These are phyloP conservation scores for Fragum fragum DNA, from an alignment of 2,888 invertebrate species.

Conservation along the genomic window DNA sequence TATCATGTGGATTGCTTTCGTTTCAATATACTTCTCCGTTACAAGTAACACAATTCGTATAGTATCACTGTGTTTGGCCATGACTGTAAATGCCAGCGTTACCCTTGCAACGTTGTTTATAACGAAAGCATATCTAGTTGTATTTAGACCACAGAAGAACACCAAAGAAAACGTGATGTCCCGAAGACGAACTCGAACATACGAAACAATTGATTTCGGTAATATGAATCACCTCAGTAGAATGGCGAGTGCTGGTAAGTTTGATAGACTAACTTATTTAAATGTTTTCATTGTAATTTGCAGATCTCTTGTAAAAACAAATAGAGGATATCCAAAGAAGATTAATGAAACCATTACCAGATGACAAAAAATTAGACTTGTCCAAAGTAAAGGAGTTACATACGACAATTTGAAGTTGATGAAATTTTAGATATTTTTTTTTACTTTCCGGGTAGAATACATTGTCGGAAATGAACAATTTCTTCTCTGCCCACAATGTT, in stretches of 20 bases:
- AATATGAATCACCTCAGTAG: conserved; percentile 57
- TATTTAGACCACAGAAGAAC: conserved; percentile 89
- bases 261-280: background rate
- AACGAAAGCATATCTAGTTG: conserved; percentile 89
- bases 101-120: conserved; percentile 88
- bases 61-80: conserved; percentile 88
- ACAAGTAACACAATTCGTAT: conserved; percentile 88
- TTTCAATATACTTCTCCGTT: conserved; percentile 88
- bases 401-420: too few species aligned
- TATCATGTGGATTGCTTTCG: conserved; percentile 89
- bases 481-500: too few species aligned
- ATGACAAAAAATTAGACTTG: too few species aligned
- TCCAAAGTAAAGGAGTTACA: too few species aligned
- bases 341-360: too few species aligned
- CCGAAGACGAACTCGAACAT: conserved; percentile 55
- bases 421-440: too few species aligned
- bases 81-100: conserved; percentile 88
- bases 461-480: too few species aligned
- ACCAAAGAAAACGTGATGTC: conserved; percentile 89
- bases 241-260: conserved; percentile 65
- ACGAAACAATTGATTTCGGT: conserved; percentile 53
- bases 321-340: too few species aligned
- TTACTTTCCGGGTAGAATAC: too few species aligned
- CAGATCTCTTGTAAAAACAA: background rate
- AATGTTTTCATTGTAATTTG: background rate